Base-by-base conservation (phyloP, 2,888 invertebrate genomes). In the Drosophila atripex region DNA sequence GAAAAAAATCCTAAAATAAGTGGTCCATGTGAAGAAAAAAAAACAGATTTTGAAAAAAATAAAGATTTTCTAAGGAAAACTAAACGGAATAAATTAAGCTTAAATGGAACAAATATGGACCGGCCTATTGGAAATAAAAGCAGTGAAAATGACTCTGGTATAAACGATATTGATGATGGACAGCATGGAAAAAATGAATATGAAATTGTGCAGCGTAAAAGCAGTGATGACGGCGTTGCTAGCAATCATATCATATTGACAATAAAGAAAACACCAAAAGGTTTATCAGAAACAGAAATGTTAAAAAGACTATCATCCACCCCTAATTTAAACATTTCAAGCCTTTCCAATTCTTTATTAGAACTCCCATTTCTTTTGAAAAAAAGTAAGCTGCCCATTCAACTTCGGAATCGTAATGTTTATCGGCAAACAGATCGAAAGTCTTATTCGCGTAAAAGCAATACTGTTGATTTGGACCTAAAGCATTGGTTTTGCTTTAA, bases 211-310 rank as follows among this genome's bases (percentile, higher is more conserved):
- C 90, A 61, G 72, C 84, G 43, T 3, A 76, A 76, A 3, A 52
- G 57, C 12, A 9, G 25, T 14, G 54, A 45, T 5, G 57, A 38
- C 3, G 80, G 73, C 1, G 21, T 9, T 28, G 28, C 23, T 30
- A 85, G 76, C 39, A 89, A 89, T 73, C 90, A 90, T 55, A 90
- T 91, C 30, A 89, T 91, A 1, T 49, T 91, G 59, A 90, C 90
- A 11, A 90, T 91, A 49, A 90, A 90, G 39, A 91, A 91, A 74
- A 90, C 89, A 5, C 89, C 90, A 12, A 89, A 87, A 84, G 59
- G 89, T 89, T 0, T 80, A 89, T 2, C 30, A 11, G 47, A 59
- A n/a, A 23, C 8, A 6, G 28, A 3, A 35, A 25, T 23, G 11
- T 41, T 38, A 9, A 69, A 47, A 23, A 59, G 18, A 12, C 5